Evolutionary conservation across 2,113 vertebrate species (phyloP), one percentile per base, ranked within the genome.

Genomic region (Gobio gobio): DNA sequence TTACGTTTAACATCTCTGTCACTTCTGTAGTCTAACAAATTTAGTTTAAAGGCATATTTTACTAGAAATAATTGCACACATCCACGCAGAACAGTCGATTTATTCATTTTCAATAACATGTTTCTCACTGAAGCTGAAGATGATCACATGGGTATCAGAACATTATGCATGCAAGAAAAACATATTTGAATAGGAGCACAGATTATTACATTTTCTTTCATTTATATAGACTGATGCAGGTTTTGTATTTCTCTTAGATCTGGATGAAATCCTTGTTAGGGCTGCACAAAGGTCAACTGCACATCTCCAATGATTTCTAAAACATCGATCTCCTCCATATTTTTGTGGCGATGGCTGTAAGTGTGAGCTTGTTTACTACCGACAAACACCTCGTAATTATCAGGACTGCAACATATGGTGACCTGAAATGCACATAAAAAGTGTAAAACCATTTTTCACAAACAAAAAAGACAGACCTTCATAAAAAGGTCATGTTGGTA

Each of bases 281-380:
- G 26, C 2, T 33, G 63, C 63, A 94, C 93, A 24, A 90, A 91
- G 36, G 84, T 89, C 88, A 94, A 88, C 54, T 8, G 90, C 83
- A 94, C 1, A 70, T 94, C 91, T 0, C 93, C 93, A 0, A 82
- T 40, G 3, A 94, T 88, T 86, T 94, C 92, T 86, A 94, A 59
- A 54, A 2, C 3, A 49, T n/a, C 76, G 8, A 94, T 86, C 0
- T 86, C 24, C 0, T 90, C 43, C 20, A 91, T 20, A 1, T 47
- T 80, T 33, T 29, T 76, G 85, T 89, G 56, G 8, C 91, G 92
- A 77, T 93, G 89, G 0, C 18, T 91, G 83, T 70, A 94, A 61
- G 2, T 88, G 81, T 91, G 89, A 0, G 61, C 6, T 76, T 92
- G 92, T 78, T 68, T 90, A 47, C 92, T 92, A 24, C 93, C 93